A percentile compares a stretch with the other conserved stretches of the same genome.
These are phyloP conservation scores for Masnerella sp. DNA, from an alignment of 2,888 invertebrate species.

Conservation along the genomic window DNA sequence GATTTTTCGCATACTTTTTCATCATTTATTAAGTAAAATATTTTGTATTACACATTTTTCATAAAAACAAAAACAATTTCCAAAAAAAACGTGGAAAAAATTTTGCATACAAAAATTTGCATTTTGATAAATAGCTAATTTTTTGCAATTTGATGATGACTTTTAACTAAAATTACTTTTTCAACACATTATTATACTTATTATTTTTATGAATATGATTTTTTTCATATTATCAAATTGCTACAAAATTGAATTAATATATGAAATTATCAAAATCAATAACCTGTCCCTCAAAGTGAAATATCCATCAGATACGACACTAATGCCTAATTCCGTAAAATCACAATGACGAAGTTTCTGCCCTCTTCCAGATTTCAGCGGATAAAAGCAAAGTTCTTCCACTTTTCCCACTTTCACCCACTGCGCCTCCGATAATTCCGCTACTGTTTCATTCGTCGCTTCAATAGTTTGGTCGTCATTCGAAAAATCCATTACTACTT, in stretches of 20 bases:
- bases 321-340: constrained; percentile 73
- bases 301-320: constrained; percentile 57
- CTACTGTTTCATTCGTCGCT: constrained; percentile 14
- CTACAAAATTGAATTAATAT: not conserved
- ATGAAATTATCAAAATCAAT: not conserved
- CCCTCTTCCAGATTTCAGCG: constrained; percentile 77
- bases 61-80: too few species aligned
- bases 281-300: constrained; percentile 69
- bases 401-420: constrained; percentile 75
- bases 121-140: too few species aligned
- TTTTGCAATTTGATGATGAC: too few species aligned
- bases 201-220: not conserved
- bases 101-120: too few species aligned
- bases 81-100: too few species aligned
- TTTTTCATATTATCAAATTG: too few species aligned
- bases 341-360: constrained; percentile 67
- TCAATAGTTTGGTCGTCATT: constrained; percentile 1
- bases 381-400: constrained; percentile 74
- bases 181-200: too few species aligned
- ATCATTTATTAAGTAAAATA: too few species aligned
- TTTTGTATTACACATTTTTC: too few species aligned
- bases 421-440: constrained; percentile 58
- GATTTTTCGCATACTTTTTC: too few species aligned
- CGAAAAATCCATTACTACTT: constrained; percentile 9
- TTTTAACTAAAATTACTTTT: too few species aligned